A percentile compares a stretch with the other conserved stretches of the same genome.
Conservation (phyloP, 1,140 invertebrate species). For the Rhopalosiphum maidis region DNA sequence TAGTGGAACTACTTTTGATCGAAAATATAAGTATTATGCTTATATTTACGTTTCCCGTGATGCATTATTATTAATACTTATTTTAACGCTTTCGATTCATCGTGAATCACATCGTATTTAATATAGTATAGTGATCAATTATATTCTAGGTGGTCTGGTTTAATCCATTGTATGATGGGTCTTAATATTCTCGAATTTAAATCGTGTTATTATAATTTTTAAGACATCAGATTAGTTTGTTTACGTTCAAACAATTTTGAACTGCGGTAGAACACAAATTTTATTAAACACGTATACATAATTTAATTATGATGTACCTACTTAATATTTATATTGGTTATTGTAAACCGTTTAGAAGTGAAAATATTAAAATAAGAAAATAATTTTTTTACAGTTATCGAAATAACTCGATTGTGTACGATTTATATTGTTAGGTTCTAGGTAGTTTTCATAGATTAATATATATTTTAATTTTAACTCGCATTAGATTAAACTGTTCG, state of each 20-base stretch:
- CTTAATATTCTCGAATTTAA: conserved; percentile 21
- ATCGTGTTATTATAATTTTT: background rate
- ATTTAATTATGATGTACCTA: background rate
- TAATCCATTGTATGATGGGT: background rate
- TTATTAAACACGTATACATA: background rate
- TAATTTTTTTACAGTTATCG: background rate
- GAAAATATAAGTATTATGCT: background rate
- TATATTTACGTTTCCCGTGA: background rate
- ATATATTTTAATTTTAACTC: background rate
- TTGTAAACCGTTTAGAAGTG: background rate
- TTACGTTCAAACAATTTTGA: background rate
- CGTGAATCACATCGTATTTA: background rate
- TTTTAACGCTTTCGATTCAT: background rate
- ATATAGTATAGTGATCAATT: background rate
- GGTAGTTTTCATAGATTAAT: background rate
- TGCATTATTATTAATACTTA: background rate
- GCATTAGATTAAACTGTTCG: background rate
- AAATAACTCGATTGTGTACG: background rate
- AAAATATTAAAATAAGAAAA: background rate
- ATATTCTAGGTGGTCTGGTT: conserved; percentile 19
- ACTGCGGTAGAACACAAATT: background rate
- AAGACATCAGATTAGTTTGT: background rate
- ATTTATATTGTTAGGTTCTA: background rate
- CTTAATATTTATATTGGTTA: background rate
- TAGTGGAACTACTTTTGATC: background rate